Percentiles rank a stretch among this genome's conserved stretches.
These are phyloP conservation scores for Lordiphosa andalusiaca DNA, from an alignment of 2,888 invertebrate species.

Conservation along the genomic window DNA sequence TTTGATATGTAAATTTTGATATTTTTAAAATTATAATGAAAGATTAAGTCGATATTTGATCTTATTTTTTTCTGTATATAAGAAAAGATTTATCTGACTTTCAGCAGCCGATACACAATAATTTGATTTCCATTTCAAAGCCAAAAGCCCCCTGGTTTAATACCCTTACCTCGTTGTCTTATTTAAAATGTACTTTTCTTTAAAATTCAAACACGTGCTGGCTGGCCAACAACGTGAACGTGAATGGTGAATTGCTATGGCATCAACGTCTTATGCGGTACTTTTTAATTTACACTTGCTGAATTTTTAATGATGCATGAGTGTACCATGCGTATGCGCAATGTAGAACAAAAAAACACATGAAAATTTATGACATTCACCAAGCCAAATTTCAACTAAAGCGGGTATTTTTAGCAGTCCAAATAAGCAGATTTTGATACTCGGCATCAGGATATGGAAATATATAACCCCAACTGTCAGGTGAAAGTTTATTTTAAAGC, in stretches of 20 bases:
- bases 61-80: too few relatives aligned
- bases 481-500: constrained; percentile 1
- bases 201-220: constrained; percentile 58
- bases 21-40: too few relatives aligned
- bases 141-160: background rate
- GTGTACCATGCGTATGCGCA: constrained; percentile 44
- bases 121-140: background rate
- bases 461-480: constrained; percentile 21
- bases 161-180: constrained; percentile 28
- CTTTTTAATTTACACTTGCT: constrained; percentile 55
- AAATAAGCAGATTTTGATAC: constrained; percentile 17
- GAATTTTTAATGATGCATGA: constrained; percentile 53
- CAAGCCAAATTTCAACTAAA: constrained; percentile 19
- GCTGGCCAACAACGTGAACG: constrained; percentile 7
- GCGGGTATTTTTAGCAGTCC: constrained; percentile 43
- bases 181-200: constrained; percentile 41
- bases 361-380: constrained; percentile 5
- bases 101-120: too few relatives aligned
- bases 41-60: too few relatives aligned
- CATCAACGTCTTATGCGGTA: constrained; percentile 22
- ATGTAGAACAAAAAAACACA: constrained; percentile 15
- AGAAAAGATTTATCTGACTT: too few relatives aligned
- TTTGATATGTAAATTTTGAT: too few relatives aligned
- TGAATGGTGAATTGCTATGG: constrained; percentile 4
- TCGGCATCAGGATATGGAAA: constrained; percentile 26